These are phyloP conservation scores for Alaudala cheleensis DNA, from an alignment of 2,113 vertebrate genomes.

Conservation along the genomic window DNA sequence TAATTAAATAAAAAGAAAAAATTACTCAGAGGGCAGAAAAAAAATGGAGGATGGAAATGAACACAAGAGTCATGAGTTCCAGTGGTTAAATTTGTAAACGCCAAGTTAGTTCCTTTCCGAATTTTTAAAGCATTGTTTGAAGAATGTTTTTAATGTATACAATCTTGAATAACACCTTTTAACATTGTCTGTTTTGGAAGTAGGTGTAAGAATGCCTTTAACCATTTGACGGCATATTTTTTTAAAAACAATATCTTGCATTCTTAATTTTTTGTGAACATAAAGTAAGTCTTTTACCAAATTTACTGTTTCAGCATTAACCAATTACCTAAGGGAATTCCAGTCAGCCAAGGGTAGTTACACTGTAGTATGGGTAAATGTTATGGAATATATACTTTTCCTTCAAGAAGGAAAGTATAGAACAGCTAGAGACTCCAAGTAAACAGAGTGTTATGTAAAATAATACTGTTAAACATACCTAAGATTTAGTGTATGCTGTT, in stretches of 20 bases:
- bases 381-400: neutral
- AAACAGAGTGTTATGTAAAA: constrained; percentile 41
- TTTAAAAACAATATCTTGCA: neutral
- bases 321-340: constrained; percentile 3
- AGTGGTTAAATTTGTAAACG: neutral
- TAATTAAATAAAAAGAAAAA: neutral
- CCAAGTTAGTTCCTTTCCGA: neutral
- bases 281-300: constrained; percentile 41
- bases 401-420: neutral
- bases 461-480: neutral
- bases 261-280: constrained; percentile 56
- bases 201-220: neutral
- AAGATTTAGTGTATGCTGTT: constrained; percentile 17
- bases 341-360: neutral
- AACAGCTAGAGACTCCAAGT: neutral
- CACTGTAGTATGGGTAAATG: neutral
- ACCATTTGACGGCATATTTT: constrained; percentile 34
- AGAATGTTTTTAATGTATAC: neutral
- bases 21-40: neutral
- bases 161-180: neutral
- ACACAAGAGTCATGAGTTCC: neutral
- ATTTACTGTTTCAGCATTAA: constrained; percentile 53
- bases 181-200: neutral
- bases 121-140: neutral
- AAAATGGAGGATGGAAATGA: neutral